Conservation (phyloP, 2,888 invertebrate genomes). For the Nephrotoma guestfalica region DNA sequence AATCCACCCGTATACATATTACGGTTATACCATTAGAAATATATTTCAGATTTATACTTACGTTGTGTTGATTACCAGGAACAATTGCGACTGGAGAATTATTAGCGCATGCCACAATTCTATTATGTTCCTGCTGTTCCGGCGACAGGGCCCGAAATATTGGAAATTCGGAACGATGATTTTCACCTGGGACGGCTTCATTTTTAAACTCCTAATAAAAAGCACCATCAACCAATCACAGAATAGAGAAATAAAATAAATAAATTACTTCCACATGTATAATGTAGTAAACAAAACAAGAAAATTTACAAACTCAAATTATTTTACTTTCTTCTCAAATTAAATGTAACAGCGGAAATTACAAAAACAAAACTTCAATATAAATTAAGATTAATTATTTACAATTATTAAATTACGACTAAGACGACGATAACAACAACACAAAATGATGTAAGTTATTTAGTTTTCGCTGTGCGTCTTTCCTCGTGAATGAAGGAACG, state of each 20-base stretch:
- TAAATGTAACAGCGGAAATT: neutral
- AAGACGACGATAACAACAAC: neutral
- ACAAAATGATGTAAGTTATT: neutral
- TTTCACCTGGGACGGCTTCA: conserved; percentile 12
- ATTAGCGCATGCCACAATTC: conserved; percentile 3
- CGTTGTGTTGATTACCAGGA: neutral
- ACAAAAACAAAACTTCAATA: neutral
- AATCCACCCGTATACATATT: neutral
- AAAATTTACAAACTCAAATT: neutral
- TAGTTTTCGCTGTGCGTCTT: neutral
- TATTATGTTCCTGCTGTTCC: conserved; percentile 8
- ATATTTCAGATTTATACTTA: neutral
- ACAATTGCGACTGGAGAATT: conserved; percentile 1
- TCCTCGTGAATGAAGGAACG: neutral
- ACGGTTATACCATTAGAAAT: neutral
- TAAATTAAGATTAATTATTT: neutral
- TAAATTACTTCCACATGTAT: neutral
- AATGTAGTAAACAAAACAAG: neutral
- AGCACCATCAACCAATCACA: neutral
- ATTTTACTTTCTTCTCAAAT: neutral
- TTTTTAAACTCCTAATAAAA: conserved; percentile 15
- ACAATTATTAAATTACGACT: neutral
- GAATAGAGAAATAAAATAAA: neutral
- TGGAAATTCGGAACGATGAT: conserved; percentile 15
- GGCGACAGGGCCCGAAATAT: conserved; percentile 16